A percentile compares a stretch with the other conserved stretches of the same genome.
Evolutionary conservation across 2,888 invertebrate genomes (phyloP).

Genomic region (Sycophila texana): DNA sequence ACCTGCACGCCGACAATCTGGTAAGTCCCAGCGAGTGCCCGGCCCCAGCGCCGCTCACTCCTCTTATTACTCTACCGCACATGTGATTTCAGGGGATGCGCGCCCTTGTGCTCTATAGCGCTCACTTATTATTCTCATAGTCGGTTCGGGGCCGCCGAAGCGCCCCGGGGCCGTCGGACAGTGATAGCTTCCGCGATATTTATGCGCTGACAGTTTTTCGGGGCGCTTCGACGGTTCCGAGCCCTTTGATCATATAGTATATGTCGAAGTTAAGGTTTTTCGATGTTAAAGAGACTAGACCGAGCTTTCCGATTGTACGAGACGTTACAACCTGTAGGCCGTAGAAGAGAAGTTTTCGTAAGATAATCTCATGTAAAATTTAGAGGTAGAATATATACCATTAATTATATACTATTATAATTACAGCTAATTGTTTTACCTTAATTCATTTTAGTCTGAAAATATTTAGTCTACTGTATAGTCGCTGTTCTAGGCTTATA

Average conservation of each 20-base stretch:
- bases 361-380: slow-evolving; percentile 37
- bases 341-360: slow-evolving; percentile 44
- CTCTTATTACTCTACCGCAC: slow-evolving; percentile 28
- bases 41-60: background rate
- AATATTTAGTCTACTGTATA: background rate
- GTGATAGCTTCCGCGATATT: background rate
- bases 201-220: background rate
- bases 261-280: slow-evolving; percentile 29
- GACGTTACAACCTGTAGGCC: slow-evolving; percentile 41
- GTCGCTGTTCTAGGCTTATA: slow-evolving; percentile 4
- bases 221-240: slow-evolving; percentile 1
- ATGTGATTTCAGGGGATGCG: slow-evolving; percentile 22
- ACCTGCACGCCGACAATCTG: slow-evolving; percentile 74
- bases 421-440: slow-evolving; percentile 7
- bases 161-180: background rate
- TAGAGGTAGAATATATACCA: slow-evolving; percentile 42
- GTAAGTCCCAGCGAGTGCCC: slow-evolving; percentile 67
- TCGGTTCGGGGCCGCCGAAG: slow-evolving; percentile 1
- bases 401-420: slow-evolving; percentile 14
- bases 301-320: slow-evolving; percentile 26
- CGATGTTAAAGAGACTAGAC: slow-evolving; percentile 40
- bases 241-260: background rate
- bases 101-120: slow-evolving; percentile 4
- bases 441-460: slow-evolving; percentile 26
- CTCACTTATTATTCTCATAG: slow-evolving; percentile 17